phyloP scores from a whole-genome alignment of 2,113 vertebrate species.

The Ancistrus triradiatus region DNA sequence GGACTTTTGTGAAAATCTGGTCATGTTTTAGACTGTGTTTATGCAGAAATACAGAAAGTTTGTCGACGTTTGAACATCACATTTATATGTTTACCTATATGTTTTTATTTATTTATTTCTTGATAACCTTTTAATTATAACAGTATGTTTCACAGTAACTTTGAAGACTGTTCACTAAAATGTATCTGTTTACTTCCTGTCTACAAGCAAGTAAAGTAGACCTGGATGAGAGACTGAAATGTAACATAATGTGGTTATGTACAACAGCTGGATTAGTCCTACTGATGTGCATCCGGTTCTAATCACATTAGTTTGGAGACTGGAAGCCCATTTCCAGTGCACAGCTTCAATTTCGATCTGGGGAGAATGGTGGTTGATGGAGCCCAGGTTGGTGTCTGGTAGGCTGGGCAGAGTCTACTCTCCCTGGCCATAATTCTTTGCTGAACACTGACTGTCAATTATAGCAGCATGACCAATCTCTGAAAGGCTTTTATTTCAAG shows the following conservation, averaged over 20 bases:
- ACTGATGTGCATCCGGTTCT: slow-evolving; percentile 55
- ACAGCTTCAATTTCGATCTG: slow-evolving; percentile 44
- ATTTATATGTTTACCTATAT: background rate
- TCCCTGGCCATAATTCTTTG: slow-evolving; percentile 32
- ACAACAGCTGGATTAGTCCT: slow-evolving; percentile 58
- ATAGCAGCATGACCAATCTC: slow-evolving; percentile 30
- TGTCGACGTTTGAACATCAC: too few relatives aligned
- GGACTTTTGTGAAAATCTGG: too few relatives aligned
- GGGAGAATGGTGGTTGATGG: slow-evolving; percentile 26
- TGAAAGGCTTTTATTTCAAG: slow-evolving; percentile 46
- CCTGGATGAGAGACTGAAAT: slow-evolving; percentile 54
- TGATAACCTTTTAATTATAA: too few relatives aligned
- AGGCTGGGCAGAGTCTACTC: slow-evolving; percentile 5
- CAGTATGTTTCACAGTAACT: background rate
- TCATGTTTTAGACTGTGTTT: too few relatives aligned
- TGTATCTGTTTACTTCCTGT: slow-evolving; percentile 7
- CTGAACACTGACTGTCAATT: slow-evolving; percentile 40
- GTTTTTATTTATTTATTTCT: background rate
- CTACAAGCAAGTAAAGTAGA: slow-evolving; percentile 44
- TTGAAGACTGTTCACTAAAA: too few relatives aligned
- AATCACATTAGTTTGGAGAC: slow-evolving; percentile 67
- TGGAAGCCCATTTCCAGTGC: slow-evolving; percentile 59
- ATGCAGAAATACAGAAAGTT: too few relatives aligned
- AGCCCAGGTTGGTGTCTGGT: slow-evolving; percentile 2
- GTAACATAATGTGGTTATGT: slow-evolving; percentile 63